phyloP scores from a whole-genome alignment of 2,797 vertebrate genomes.

The Coendou prehensilis region DNA sequence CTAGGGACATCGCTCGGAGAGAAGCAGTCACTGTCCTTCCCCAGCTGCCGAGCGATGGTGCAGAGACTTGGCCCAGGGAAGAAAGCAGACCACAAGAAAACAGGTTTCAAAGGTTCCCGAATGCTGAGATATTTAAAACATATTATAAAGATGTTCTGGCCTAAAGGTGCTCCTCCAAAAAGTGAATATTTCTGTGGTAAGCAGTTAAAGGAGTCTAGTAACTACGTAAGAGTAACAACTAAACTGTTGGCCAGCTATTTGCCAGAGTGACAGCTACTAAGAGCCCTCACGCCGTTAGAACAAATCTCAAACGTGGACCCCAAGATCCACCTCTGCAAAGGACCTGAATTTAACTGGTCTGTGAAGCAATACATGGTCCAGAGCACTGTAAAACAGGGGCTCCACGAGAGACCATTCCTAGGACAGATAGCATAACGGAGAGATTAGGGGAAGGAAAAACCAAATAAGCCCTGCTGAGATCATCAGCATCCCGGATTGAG shows the following conservation, averaged over 20 bases:
- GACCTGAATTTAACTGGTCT: too few species aligned
- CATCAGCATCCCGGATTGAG: accelerated
- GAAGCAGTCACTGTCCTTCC: neutral
- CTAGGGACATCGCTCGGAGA: neutral
- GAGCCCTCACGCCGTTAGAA: neutral
- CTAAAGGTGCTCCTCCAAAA: neutral
- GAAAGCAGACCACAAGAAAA: neutral
- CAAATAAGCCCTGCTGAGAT: too few species aligned
- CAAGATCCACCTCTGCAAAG: neutral
- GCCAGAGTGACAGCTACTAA: neutral
- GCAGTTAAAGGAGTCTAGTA: neutral
- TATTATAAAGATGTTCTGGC: neutral
- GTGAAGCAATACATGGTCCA: neutral
- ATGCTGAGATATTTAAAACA: neutral
- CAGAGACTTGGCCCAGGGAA: neutral
- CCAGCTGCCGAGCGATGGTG: neutral
- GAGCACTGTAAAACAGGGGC: too few species aligned
- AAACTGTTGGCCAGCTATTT: neutral
- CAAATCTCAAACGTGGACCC: neutral
- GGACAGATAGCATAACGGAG: neutral
- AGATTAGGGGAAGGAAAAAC: neutral
- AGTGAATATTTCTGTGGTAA: neutral
- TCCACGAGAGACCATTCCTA: too few species aligned
- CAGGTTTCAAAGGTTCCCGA: neutral
- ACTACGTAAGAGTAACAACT: neutral